A percentile compares a stretch with the other conserved stretches of the same genome.
Conservation (phyloP, 1,140 invertebrate species). For the Pseudomyrmex dendroicus region DNA sequence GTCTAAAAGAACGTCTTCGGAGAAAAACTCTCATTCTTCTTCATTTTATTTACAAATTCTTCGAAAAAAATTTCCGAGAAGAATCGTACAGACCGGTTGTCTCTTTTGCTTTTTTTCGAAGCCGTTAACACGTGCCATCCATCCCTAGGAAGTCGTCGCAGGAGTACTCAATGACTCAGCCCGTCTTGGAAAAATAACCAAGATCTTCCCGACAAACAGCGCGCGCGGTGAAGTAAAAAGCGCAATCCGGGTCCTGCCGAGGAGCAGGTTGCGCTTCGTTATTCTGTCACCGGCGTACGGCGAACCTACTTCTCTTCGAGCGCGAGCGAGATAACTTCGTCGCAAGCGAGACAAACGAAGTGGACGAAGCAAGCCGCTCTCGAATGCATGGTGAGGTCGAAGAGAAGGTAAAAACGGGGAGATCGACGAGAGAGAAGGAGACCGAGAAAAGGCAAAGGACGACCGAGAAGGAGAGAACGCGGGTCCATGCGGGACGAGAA, state of each 20-base stretch:
- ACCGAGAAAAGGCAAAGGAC: constrained; percentile 31
- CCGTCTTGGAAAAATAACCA: constrained; percentile 12
- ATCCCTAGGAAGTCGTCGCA: background rate
- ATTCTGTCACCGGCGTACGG: constrained; percentile 26
- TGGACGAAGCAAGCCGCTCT: constrained; percentile 1
- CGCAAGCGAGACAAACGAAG: background rate
- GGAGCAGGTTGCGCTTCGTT: constrained; percentile 33
- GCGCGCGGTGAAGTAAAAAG: constrained; percentile 10
- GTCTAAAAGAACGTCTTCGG: no score
- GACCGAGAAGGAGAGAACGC: constrained; percentile 54
- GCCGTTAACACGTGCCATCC: constrained; percentile 10
- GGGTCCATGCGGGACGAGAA: constrained; percentile 29
- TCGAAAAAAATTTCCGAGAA: background rate
- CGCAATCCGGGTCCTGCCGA: constrained; percentile 4
- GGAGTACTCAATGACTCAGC: constrained; percentile 33
- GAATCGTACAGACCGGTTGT: no score
- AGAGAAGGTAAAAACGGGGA: constrained; percentile 16
- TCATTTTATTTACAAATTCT: background rate
- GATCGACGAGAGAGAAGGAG: constrained; percentile 15
- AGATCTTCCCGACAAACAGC: background rate
- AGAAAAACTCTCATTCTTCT: no score
- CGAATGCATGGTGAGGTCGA: constrained; percentile 5
- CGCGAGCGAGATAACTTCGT: constrained; percentile 26
- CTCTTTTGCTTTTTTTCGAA: background rate
- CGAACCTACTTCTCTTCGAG: constrained; percentile 16